Percentiles rank a stretch among this genome's conserved stretches.
Evolutionary conservation across 2,797 vertebrate genomes (phyloP).

Genomic region (Takifugu rubripes): DNA sequence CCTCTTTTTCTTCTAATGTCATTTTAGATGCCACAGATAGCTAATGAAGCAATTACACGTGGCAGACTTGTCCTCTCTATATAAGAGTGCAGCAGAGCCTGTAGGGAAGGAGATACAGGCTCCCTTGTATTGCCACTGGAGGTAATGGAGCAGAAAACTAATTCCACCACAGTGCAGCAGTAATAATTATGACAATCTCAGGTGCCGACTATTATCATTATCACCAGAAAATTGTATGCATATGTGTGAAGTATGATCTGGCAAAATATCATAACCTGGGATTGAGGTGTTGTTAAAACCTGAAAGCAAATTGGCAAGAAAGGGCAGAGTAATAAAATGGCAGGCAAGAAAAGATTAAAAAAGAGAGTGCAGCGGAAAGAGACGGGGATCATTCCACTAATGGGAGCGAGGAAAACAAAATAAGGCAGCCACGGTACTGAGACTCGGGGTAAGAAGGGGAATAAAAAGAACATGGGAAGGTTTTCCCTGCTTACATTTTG

Average conservation of each 20-base stretch:
- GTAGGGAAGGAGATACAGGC: slow-evolving; percentile 26
- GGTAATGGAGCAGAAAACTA: slow-evolving; percentile 64
- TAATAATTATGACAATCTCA: slow-evolving; percentile 62
- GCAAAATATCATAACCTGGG: slow-evolving; percentile 23
- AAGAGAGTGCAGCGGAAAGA: background rate
- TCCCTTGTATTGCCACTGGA: slow-evolving; percentile 27
- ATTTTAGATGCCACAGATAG: slow-evolving; percentile 44
- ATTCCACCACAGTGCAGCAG: slow-evolving; percentile 45
- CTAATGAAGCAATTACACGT: slow-evolving; percentile 57
- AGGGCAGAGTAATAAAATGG: slow-evolving; percentile 2
- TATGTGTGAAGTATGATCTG: slow-evolving; percentile 35
- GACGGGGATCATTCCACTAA: slow-evolving; percentile 32
- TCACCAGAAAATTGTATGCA: slow-evolving; percentile 39
- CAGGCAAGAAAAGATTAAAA: slow-evolving; percentile 2
- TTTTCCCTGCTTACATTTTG: too few species aligned
- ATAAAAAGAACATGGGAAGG: too few species aligned
- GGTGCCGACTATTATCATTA: slow-evolving; percentile 46
- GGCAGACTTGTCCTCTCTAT: slow-evolving; percentile 37
- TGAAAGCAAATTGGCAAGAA: slow-evolving; percentile 4
- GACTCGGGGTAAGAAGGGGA: too few species aligned
- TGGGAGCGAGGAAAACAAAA: slow-evolving; percentile 18
- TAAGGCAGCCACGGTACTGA: background rate
- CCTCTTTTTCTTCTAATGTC: slow-evolving; percentile 31
- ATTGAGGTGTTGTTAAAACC: slow-evolving; percentile 6
- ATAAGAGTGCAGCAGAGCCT: slow-evolving; percentile 36